These are phyloP conservation scores for Tenthredo notha DNA, from an alignment of 2,888 invertebrate genomes.

Conservation along the genomic window DNA sequence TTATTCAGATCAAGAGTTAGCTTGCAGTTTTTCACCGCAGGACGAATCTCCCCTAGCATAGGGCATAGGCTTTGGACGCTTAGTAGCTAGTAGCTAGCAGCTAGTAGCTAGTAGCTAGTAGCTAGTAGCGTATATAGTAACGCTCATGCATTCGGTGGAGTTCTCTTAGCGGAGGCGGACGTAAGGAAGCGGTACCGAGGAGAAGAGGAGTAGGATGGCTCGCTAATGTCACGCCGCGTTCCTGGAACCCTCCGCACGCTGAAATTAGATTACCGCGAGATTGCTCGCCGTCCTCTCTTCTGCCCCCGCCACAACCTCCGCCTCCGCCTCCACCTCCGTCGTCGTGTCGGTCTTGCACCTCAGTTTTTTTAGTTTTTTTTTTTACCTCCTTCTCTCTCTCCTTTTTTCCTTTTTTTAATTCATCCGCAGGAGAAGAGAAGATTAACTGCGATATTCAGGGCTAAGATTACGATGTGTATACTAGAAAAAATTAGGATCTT, in stretches of 20 bases:
- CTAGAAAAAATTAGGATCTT: too few species aligned
- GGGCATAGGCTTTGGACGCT: constrained; percentile 1
- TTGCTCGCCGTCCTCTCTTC: constrained; percentile 69
- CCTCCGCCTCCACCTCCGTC: background rate
- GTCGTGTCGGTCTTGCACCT: constrained; percentile 25
- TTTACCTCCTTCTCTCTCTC: background rate
- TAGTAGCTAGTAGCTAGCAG: background rate
- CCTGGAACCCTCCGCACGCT: constrained; percentile 75
- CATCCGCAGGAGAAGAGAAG: background rate
- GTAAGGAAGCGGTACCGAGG: constrained; percentile 23
- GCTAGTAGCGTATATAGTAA: constrained; percentile 5
- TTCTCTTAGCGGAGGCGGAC: constrained; percentile 4
- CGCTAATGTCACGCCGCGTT: constrained; percentile 76
- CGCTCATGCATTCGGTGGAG: background rate
- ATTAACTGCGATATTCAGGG: background rate
- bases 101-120: background rate
- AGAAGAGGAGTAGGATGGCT: constrained; percentile 60
- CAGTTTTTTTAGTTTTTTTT: too few species aligned
- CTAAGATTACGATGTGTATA: too few species aligned
- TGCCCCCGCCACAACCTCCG: constrained; percentile 53
- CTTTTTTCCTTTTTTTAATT: background rate
- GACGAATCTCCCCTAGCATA: constrained; percentile 50
- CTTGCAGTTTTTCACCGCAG: constrained; percentile 28
- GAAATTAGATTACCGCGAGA: constrained; percentile 77
- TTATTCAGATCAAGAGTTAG: constrained; percentile 31